Evolutionary conservation across 2,888 invertebrate species (phyloP).

Genomic region (Luffia ferchaultella): DNA sequence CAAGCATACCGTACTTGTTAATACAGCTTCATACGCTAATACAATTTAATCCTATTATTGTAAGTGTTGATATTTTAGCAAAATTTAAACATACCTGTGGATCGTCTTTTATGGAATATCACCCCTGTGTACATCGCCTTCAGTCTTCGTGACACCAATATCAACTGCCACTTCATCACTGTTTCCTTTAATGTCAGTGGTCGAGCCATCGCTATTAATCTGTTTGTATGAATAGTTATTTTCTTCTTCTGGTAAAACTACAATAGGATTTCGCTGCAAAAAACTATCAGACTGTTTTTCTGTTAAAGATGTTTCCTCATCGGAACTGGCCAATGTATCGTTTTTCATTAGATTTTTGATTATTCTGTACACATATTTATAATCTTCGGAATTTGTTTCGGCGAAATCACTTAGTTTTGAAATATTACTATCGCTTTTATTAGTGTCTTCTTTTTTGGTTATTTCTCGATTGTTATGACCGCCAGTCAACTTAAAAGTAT

Average conservation of each 20-base stretch:
- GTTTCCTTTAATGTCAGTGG: not conserved
- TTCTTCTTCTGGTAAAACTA: not conserved
- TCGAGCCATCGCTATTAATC: not conserved
- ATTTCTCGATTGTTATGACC: too few relatives aligned
- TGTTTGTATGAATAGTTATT: not conserved
- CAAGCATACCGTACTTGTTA: too few relatives aligned
- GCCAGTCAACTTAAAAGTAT: too few relatives aligned
- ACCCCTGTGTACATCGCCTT: not conserved
- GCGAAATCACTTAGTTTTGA: not conserved
- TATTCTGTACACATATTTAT: not conserved
- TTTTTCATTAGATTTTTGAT: not conserved
- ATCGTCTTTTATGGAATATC: not conserved
- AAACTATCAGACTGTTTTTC: not conserved
- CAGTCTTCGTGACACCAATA: too few relatives aligned
- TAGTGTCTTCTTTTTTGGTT: too few relatives aligned
- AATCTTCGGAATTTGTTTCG: not conserved
- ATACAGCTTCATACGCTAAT: too few relatives aligned
- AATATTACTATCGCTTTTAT: not conserved
- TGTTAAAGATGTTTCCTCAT: too few relatives aligned
- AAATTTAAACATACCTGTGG: too few relatives aligned
- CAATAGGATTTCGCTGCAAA: not conserved
- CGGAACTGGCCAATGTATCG: not conserved
- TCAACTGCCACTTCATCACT: not conserved
- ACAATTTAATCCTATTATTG: too few relatives aligned
- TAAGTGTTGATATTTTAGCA: too few relatives aligned